phyloP scores from a whole-genome alignment of 2,888 invertebrate genomes.

The Agriopis leucophaearia region DNA sequence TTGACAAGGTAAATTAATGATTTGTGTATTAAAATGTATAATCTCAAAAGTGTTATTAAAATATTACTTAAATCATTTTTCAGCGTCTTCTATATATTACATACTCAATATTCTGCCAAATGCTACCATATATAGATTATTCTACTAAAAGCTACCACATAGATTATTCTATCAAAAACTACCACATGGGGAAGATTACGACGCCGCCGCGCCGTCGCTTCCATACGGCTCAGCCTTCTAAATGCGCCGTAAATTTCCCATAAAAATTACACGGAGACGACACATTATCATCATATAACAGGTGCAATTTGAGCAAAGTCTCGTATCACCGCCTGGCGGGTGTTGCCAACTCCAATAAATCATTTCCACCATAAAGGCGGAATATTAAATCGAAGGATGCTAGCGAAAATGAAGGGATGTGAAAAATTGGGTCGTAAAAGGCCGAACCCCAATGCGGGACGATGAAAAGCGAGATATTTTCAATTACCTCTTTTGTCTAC shows the following conservation, averaged over 20 bases:
- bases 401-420: slow-evolving; percentile 67
- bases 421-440: slow-evolving; percentile 80
- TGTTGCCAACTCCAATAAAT: slow-evolving; percentile 69
- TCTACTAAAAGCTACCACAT: not conserved
- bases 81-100: not conserved
- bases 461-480: slow-evolving; percentile 71
- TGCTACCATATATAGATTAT: not conserved
- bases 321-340: slow-evolving; percentile 61
- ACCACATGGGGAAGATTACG: slow-evolving; percentile 20
- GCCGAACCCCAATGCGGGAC: slow-evolving; percentile 71
- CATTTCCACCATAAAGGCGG: slow-evolving; percentile 74
- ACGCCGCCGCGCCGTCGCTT: not conserved
- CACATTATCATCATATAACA: slow-evolving; percentile 41
- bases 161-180: not conserved
- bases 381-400: slow-evolving; percentile 78
- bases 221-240: slow-evolving; percentile 19
- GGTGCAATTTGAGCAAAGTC: slow-evolving; percentile 60
- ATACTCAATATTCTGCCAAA: not conserved
- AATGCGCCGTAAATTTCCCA: slow-evolving; percentile 32
- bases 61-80: no score
- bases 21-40: no score
- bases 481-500: slow-evolving; percentile 63
- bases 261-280: slow-evolving; percentile 38
- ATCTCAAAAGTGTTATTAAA: no score
- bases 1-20: no score